These are phyloP conservation scores for Phallusia fumigata DNA, from an alignment of 23 tunicate genomes.

Conservation along the genomic window DNA sequence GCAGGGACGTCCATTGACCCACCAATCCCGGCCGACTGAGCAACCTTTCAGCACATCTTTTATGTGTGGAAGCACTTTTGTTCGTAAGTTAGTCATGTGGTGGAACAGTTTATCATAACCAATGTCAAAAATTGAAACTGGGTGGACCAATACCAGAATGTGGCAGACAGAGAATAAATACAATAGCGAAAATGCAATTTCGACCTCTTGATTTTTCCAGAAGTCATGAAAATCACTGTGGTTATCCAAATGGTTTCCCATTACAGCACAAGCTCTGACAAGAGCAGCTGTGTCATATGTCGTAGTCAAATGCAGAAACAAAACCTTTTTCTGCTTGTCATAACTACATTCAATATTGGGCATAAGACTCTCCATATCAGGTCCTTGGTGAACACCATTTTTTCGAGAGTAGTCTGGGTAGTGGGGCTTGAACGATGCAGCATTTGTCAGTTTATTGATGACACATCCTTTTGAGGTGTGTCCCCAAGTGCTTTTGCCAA, in stretches of 20 bases:
- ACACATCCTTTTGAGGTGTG: constrained; percentile 72
- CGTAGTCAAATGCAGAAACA: constrained; percentile 78
- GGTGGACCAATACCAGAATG: constrained; percentile 78
- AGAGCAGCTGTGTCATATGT: constrained; percentile 62
- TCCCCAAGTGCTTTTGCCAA: constrained; percentile 92
- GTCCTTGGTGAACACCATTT: not conserved
- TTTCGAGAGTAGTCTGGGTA: constrained; percentile 24
- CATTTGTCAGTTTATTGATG: constrained; percentile 54
- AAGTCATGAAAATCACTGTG: constrained; percentile 71
- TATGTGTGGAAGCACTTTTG: constrained; percentile 60
- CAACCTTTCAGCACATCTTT: constrained; percentile 94
- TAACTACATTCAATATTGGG: constrained; percentile 74
- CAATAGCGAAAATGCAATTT: constrained; percentile 60
- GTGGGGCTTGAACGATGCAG: constrained; percentile 49
- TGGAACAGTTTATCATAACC: constrained; percentile 86
- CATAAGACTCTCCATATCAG: not conserved
- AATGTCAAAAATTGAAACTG: constrained; percentile 92
- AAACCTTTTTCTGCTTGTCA: constrained; percentile 64
- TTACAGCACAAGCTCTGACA: constrained; percentile 52
- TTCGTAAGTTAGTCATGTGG: constrained; percentile 59
- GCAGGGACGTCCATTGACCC: constrained; percentile 94
- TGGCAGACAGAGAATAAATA: constrained; percentile 93
- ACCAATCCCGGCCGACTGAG: constrained; percentile 94
- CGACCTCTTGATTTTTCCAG: constrained; percentile 74
- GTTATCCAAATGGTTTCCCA: constrained; percentile 29